Percentiles rank a stretch among this genome's conserved stretches.
phyloP scores from a whole-genome alignment of 2,113 vertebrate genomes.

The Ophthalmolycus amberensis region DNA sequence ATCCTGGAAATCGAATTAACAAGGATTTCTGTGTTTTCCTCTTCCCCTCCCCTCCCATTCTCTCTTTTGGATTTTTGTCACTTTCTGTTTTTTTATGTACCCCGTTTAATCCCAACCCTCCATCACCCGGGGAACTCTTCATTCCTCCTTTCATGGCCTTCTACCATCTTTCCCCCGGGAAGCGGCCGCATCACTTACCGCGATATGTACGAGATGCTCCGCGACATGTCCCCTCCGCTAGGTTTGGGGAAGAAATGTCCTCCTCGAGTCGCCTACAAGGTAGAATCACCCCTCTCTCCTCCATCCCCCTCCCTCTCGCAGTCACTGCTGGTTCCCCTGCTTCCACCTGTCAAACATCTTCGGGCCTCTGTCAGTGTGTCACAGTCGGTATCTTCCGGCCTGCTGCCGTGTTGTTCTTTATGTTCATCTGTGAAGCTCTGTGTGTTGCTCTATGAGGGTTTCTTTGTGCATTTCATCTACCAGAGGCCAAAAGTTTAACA shows the following conservation, averaged over 20 bases:
- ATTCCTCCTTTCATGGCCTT: slow-evolving; percentile 47
- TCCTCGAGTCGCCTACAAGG: slow-evolving; percentile 97
- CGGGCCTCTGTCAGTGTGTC: slow-evolving; percentile 65
- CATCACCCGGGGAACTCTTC: slow-evolving; percentile 43
- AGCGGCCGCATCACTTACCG: slow-evolving; percentile 97
- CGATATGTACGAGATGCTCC: slow-evolving; percentile 99
- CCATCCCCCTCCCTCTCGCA: slow-evolving; percentile 9
- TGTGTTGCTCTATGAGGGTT: slow-evolving; percentile 25
- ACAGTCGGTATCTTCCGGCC: slow-evolving; percentile 26
- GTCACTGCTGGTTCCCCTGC: slow-evolving; percentile 50
- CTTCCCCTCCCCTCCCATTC: slow-evolving; percentile 32
- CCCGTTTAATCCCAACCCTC: slow-evolving; percentile 11
- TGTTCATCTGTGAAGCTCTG: slow-evolving; percentile 40
- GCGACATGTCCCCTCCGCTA: slow-evolving; percentile 99
- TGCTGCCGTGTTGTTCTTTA: slow-evolving; percentile 53
- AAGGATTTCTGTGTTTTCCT: slow-evolving; percentile 86
- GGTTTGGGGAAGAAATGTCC: slow-evolving; percentile 99
- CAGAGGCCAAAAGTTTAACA: neutral
- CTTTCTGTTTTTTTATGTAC: slow-evolving; percentile 48
- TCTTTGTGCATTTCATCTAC: neutral
- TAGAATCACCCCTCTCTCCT: slow-evolving; percentile 80
- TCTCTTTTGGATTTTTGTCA: slow-evolving; percentile 75
- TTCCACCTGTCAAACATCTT: slow-evolving; percentile 55
- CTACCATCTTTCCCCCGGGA: slow-evolving; percentile 68
- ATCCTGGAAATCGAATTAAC: slow-evolving; percentile 86